Conservation (phyloP, 2,888 invertebrate species). For the Stenoptilia bipunctidactyla region DNA sequence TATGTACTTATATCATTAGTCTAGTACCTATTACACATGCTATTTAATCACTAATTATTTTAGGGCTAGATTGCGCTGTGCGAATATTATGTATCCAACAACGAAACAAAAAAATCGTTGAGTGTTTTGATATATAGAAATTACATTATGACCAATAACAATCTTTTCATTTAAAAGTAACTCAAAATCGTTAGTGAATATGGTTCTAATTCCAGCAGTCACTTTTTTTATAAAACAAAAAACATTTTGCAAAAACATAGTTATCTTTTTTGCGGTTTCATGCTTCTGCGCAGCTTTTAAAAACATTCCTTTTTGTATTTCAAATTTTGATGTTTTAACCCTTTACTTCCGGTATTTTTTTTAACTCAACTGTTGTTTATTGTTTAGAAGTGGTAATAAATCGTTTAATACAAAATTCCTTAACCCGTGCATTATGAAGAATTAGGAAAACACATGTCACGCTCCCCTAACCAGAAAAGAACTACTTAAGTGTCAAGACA, state of each 20-base stretch:
- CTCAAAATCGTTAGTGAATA: too few species aligned
- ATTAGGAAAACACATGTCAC: slow-evolving; percentile 37
- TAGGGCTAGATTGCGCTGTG: too few species aligned
- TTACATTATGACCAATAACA: too few species aligned
- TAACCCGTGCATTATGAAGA: slow-evolving; percentile 10
- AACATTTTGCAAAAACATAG: not conserved
- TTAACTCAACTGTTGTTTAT: not conserved
- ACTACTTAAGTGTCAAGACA: slow-evolving; percentile 37
- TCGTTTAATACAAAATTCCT: slow-evolving; percentile 8
- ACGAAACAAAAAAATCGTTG: too few species aligned
- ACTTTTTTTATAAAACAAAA: too few species aligned
- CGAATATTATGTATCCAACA: too few species aligned
- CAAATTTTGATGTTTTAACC: slow-evolving; percentile 16
- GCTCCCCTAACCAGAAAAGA: slow-evolving; percentile 50
- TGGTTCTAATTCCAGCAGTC: too few species aligned
- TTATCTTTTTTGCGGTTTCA: slow-evolving; percentile 13
- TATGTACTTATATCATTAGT: too few species aligned
- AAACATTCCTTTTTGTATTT: slow-evolving; percentile 9
- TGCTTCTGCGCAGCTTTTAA: slow-evolving; percentile 21
- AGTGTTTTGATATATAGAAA: too few species aligned
- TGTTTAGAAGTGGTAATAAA: not conserved
- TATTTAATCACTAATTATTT: too few species aligned
- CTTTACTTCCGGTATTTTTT: slow-evolving; percentile 15
- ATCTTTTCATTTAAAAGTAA: too few species aligned
- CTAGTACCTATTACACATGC: too few species aligned